Base-by-base conservation (phyloP, 2,888 invertebrate species). In the Dolichomitus sp. region DNA sequence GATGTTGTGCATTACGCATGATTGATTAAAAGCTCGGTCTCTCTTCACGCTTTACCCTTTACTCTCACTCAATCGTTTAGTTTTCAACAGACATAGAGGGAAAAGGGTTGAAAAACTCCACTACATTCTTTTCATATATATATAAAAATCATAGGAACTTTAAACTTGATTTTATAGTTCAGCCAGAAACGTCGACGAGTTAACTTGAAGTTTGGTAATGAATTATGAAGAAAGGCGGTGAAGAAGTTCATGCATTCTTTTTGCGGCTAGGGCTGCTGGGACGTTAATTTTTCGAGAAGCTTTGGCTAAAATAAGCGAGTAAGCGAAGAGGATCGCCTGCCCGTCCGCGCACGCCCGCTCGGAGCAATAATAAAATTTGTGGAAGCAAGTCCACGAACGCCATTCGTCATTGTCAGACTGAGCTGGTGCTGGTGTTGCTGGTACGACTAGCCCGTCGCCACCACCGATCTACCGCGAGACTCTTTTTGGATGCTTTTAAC, bases 341-440 rank as follows among this genome's bases (percentile, higher is more conserved):
- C 78, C 45, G 61, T 73, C 77, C 86, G 87, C 87, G 82, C 84
- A 87, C 84, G 54, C 73, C 78, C 82, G 75, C 84, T 68, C 85
- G 42, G 80, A 84, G 85, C 90, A 89, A 90, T 90, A 91, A 91
- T 89, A 91, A 91, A 90, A 91, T 91, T 91, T 89, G 88, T 88
- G 87, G 87, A 90, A 89, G 88, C 54, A 54, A 45, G 87, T 81
- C 83, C 84, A 84, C 87, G 85, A 77, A 76, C 86, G 86, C 88
- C 90, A 91, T 92, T 90, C 89, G 88, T 92, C 92, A 92, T 89
- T 92, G 92, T 92, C 92, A 90, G 87, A 30, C 68, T 52, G 61
- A 59, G 70, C 78, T 50, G 68, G 48, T 40, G 37, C 50, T 50
- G 66, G 50, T 50, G 68, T 48, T 14, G 48, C 61, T 65, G 70